Conservation (phyloP, 2,888 invertebrate species). For the Brachynemurus nebulosus region DNA sequence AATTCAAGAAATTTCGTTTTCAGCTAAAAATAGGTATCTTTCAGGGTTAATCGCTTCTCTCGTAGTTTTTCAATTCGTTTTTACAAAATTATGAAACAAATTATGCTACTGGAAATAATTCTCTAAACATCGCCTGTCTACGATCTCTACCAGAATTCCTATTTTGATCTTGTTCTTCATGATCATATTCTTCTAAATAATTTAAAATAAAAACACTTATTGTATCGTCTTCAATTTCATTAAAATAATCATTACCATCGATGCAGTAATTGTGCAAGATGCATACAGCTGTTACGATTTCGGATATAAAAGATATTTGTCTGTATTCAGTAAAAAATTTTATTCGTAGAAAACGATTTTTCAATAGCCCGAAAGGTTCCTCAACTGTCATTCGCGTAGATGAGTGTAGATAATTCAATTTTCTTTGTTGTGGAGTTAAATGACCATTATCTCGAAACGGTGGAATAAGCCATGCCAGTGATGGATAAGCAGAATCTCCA, state of each 20-base stretch:
- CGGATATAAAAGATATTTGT: constrained; percentile 13
- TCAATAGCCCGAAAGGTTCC: constrained; percentile 12
- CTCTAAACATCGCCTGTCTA: constrained; percentile 9
- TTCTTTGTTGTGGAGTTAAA: constrained; percentile 10
- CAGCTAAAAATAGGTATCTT: neutral
- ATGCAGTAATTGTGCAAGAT: constrained; percentile 14
- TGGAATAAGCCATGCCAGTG: constrained; percentile 14
- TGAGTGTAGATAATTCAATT: constrained; percentile 15
- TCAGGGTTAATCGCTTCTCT: neutral
- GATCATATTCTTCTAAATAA: neutral
- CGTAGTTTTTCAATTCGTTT: neutral
- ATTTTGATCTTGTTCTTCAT: constrained; percentile 4
- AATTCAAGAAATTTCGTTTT: neutral
- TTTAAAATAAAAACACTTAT: neutral
- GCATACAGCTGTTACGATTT: constrained; percentile 12
- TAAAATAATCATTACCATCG: constrained; percentile 10
- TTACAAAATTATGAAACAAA: neutral
- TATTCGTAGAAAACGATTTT: constrained; percentile 13
- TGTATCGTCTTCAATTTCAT: constrained; percentile 8
- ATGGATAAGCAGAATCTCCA: constrained; percentile 18
- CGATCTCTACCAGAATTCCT: constrained; percentile 4
- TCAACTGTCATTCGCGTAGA: constrained; percentile 13
- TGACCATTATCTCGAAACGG: constrained; percentile 14
- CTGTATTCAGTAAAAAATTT: constrained; percentile 14
- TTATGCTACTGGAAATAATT: constrained; percentile 8